Conservation (phyloP, 1,140 invertebrate genomes). For the Luehdorfia chinensis region DNA sequence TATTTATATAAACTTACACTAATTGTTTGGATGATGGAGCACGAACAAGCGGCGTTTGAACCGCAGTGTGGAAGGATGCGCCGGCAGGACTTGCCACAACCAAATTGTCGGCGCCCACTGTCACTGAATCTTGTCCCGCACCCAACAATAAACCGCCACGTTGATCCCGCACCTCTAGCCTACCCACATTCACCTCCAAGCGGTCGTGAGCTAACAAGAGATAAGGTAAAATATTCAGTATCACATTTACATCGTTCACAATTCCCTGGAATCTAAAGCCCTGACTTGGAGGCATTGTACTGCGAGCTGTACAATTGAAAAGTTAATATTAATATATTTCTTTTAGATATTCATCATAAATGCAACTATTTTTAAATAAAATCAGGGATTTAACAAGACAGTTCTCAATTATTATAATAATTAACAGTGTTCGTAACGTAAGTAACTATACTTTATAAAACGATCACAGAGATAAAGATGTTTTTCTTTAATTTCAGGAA, state of each 20-base stretch:
- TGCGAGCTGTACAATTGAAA: too few relatives aligned
- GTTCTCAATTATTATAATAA: too few relatives aligned
- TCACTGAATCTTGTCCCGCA: constrained; percentile 88
- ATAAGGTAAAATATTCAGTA: neutral
- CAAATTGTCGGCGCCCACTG: constrained; percentile 88
- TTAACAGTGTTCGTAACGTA: too few relatives aligned
- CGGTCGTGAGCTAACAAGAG: constrained; percentile 81
- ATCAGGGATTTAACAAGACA: neutral
- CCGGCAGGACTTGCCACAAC: constrained; percentile 89
- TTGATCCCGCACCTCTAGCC: constrained; percentile 89
- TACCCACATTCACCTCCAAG: constrained; percentile 86
- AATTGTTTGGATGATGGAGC: constrained; percentile 89
- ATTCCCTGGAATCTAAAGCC: neutral
- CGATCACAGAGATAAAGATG: too few relatives aligned
- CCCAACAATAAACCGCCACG: constrained; percentile 88
- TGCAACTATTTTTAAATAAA: neutral
- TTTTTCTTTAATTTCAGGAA: too few relatives aligned
- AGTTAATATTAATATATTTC: too few relatives aligned
- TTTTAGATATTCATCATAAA: too few relatives aligned
- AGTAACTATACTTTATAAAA: too few relatives aligned
- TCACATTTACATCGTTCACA: constrained; percentile 1
- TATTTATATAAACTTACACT: constrained; percentile 78
- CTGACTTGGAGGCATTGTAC: neutral
- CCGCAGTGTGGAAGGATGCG: constrained; percentile 87
- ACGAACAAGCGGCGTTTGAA: constrained; percentile 89